A percentile compares a stretch with the other conserved stretches of the same genome.
These are phyloP conservation scores for Oreochromis niloticus DNA, from an alignment of 2,113 vertebrate species.

Conservation along the genomic window DNA sequence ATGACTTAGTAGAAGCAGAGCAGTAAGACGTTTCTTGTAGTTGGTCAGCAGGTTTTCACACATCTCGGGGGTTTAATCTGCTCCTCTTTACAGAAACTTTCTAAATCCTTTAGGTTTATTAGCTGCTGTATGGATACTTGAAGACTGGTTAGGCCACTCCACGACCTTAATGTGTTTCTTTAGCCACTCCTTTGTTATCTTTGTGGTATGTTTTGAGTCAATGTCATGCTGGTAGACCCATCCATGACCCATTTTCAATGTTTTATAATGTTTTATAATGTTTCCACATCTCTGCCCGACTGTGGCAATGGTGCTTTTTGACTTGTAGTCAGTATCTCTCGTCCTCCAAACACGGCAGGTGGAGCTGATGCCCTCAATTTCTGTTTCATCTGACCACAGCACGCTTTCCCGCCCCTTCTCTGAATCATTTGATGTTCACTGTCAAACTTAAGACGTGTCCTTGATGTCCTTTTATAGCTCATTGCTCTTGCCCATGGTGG, in stretches of 20 bases:
- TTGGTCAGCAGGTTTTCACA: neutral
- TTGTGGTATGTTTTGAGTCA: neutral
- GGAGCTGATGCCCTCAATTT: neutral
- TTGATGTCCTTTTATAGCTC: neutral
- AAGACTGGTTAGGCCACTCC: neutral
- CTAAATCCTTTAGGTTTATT: neutral
- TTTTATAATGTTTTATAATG: neutral
- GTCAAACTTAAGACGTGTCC: neutral
- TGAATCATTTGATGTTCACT: neutral
- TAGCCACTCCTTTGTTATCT: neutral
- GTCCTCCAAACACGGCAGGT: rapidly evolving
- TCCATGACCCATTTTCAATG: neutral
- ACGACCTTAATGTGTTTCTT: neutral
- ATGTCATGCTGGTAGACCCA: neutral
- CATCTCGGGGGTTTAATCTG: neutral
- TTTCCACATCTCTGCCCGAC: neutral
- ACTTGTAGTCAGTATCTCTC: neutral
- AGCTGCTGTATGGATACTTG: neutral
- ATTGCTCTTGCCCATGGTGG: neutral
- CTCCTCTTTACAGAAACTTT: neutral
- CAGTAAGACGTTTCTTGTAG: neutral
- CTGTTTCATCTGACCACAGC: neutral
- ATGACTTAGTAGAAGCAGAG: neutral
- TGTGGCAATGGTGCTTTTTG: neutral
- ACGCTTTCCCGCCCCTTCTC: neutral